These are phyloP conservation scores for Heterocephalus glaber DNA, from an alignment of 2,113 vertebrate species.

Conservation along the genomic window DNA sequence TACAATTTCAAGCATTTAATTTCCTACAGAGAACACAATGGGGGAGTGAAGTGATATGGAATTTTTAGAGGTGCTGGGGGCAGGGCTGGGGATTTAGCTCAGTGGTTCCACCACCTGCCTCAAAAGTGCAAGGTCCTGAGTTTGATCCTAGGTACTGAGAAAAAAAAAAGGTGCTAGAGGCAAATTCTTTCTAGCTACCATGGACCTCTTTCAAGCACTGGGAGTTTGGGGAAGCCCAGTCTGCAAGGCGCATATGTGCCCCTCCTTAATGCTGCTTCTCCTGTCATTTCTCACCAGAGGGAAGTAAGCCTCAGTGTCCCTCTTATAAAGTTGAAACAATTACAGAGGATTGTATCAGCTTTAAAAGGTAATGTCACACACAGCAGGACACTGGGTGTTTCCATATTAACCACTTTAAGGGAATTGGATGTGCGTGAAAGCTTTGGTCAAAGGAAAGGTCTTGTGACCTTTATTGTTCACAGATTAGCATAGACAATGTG, in stretches of 20 bases:
- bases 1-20: neutral
- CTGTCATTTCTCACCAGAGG: neutral
- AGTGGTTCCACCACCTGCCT: no score
- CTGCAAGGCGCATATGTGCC: neutral
- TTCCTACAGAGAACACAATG: slow-evolving; percentile 50
- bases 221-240: neutral
- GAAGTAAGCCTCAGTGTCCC: neutral
- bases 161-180: no score
- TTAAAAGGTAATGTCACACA: neutral
- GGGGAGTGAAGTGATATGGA: slow-evolving; percentile 58
- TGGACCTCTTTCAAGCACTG: slow-evolving; percentile 19
- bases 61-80: slow-evolving; percentile 63
- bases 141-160: no score
- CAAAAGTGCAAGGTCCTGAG: no score
- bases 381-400: neutral
- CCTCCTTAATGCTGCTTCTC: neutral
- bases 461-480: neutral
- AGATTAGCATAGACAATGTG: neutral
- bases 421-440: neutral
- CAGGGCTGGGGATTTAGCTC: no score
- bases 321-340: neutral
- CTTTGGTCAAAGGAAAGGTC: neutral
- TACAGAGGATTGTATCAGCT: neutral
- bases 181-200: slow-evolving; percentile 32
- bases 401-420: neutral